Percentiles rank a stretch among this genome's conserved stretches.
phyloP scores from a whole-genome alignment of 2,113 vertebrate species.

The Hemiprocne comata region DNA sequence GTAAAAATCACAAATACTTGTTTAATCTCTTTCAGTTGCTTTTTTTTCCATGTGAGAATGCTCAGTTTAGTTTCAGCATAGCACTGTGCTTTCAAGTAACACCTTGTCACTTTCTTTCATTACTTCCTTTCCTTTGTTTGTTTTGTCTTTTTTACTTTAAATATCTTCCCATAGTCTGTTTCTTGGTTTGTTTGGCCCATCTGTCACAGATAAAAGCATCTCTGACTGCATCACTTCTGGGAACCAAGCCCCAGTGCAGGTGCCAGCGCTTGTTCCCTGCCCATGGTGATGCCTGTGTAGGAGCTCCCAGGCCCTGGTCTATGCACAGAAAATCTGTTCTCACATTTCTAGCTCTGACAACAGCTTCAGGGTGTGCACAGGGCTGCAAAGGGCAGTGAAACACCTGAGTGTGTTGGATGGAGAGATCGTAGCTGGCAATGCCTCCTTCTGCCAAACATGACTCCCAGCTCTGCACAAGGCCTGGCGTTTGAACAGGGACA shows the following conservation, averaged over 20 bases:
- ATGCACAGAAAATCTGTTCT: background rate
- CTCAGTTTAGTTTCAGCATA: background rate
- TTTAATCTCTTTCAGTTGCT: no score
- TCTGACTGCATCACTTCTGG: background rate
- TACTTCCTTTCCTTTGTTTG: background rate
- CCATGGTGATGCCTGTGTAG: background rate
- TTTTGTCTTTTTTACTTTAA: background rate
- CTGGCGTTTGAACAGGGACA: no score
- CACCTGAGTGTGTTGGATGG: no score
- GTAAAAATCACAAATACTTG: background rate
- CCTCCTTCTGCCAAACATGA: background rate
- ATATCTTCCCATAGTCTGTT: background rate
- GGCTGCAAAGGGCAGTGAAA: background rate
- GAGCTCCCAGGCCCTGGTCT: accelerated
- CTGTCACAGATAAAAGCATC: background rate
- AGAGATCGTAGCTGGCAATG: background rate
- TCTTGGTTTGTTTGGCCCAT: accelerated
- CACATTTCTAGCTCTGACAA: background rate
- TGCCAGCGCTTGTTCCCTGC: accelerated
- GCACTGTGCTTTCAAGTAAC: background rate
- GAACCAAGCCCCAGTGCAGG: background rate
- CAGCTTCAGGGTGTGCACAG: accelerated
- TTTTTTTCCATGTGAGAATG: background rate
- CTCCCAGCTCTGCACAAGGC: background rate
- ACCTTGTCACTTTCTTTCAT: no score